Conservation (phyloP, 2,888 invertebrate genomes). For the Lingula anatina region DNA sequence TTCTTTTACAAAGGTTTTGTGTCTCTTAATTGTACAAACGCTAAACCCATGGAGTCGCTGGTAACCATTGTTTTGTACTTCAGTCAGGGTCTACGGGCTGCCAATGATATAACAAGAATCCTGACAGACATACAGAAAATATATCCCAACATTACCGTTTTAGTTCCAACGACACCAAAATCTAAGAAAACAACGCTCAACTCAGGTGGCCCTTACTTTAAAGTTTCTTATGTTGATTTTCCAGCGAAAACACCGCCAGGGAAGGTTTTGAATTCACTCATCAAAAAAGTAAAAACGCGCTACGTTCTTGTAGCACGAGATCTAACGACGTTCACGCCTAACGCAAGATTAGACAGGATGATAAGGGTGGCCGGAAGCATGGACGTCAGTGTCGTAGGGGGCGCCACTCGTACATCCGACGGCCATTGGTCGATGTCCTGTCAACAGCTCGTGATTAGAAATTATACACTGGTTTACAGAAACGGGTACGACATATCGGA, state of each 20-base stretch:
- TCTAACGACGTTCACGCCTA: constrained; percentile 21
- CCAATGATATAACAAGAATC: not conserved
- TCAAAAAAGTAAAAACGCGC: constrained; percentile 21
- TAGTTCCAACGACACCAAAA: not conserved
- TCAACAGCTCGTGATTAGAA: constrained; percentile 27
- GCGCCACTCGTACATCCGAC: constrained; percentile 22
- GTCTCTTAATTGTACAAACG: constrained; percentile 9
- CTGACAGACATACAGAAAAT: not conserved
- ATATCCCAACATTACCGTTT: not conserved
- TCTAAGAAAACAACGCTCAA: not conserved
- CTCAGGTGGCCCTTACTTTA: not conserved
- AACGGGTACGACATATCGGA: constrained; percentile 35
- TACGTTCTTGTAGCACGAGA: constrained; percentile 29
- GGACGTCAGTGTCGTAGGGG: constrained; percentile 23
- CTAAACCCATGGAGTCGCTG: constrained; percentile 5
- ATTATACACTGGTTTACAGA: constrained; percentile 28
- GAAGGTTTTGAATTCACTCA: constrained; percentile 20
- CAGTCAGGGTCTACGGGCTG: not conserved
- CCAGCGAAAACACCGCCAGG: constrained; percentile 10
- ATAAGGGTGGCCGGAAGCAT: constrained; percentile 25
- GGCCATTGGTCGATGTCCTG: constrained; percentile 39
- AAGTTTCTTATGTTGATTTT: not conserved
- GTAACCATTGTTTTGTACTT: constrained; percentile 10
- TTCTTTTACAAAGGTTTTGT: constrained; percentile 22
- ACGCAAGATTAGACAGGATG: constrained; percentile 28